Percentiles rank a stretch among this genome's conserved stretches.
Evolutionary conservation across 1,140 invertebrate genomes (phyloP).

Genomic region (Cotesia glomerata): DNA sequence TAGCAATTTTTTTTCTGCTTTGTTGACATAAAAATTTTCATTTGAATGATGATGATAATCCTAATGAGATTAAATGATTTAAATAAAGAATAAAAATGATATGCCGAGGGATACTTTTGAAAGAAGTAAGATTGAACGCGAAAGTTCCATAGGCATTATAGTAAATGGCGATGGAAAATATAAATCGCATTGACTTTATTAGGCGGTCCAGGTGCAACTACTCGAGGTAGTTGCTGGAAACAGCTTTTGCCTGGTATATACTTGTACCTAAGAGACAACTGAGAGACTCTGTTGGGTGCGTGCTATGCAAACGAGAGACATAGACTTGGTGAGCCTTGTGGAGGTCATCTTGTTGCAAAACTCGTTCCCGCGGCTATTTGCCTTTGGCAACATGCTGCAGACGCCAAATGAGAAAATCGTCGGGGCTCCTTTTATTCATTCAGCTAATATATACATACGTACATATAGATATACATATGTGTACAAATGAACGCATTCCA

Average conservation of each 20-base stretch:
- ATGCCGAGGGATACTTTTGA: too few relatives aligned
- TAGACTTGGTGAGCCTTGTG: slow-evolving; percentile 45
- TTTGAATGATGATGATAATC: too few relatives aligned
- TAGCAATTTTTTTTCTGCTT: too few relatives aligned
- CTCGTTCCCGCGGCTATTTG: slow-evolving; percentile 45
- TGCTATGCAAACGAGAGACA: slow-evolving; percentile 46
- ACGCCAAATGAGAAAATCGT: background rate
- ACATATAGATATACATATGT: too few relatives aligned
- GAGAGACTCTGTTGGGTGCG: slow-evolving; percentile 13
- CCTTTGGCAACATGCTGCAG: background rate
- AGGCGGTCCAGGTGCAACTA: slow-evolving; percentile 37
- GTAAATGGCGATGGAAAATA: slow-evolving; percentile 24
- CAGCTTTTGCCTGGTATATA: too few relatives aligned
- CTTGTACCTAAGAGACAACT: too few relatives aligned
- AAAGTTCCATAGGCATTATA: slow-evolving; percentile 6
- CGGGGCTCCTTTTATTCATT: background rate
- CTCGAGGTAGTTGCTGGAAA: background rate
- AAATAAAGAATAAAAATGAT: too few relatives aligned
- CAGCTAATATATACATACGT: too few relatives aligned
- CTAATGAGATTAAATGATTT: too few relatives aligned
- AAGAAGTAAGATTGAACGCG: background rate
- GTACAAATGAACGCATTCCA: too few relatives aligned
- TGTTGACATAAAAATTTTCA: too few relatives aligned
- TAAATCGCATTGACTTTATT: slow-evolving; percentile 41
- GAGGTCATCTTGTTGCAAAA: slow-evolving; percentile 53